phyloP scores from a whole-genome alignment of 2,113 vertebrate genomes.

The Syrmaticus mikado region DNA sequence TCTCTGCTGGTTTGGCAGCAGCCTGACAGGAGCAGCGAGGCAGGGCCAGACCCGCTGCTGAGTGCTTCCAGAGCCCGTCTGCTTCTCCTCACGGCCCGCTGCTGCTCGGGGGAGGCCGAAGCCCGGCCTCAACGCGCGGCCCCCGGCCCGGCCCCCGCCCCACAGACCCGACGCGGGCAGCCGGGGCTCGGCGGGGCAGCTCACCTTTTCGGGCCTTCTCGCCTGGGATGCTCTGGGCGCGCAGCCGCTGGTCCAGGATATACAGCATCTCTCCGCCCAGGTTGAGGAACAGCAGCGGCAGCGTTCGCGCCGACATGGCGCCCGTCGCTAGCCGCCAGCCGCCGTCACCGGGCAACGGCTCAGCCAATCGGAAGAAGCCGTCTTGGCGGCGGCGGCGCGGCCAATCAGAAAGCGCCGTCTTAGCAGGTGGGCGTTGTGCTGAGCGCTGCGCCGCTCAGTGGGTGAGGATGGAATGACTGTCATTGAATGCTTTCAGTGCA shows the following conservation, averaged over 20 bases:
- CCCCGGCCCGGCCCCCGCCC: too few relatives aligned
- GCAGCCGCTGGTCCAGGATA: slow-evolving; percentile 93
- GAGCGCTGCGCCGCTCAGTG: too few relatives aligned
- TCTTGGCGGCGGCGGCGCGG: slow-evolving; percentile 65
- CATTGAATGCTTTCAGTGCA: too few relatives aligned
- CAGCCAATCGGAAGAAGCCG: slow-evolving; percentile 80
- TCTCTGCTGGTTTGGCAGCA: not conserved
- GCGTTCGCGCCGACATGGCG: slow-evolving; percentile 87
- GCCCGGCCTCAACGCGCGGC: too few relatives aligned
- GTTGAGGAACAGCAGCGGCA: slow-evolving; percentile 95
- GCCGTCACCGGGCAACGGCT: slow-evolving; percentile 41
- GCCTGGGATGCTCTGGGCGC: slow-evolving; percentile 92
- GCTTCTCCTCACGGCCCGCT: not conserved
- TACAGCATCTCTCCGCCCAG: slow-evolving; percentile 98
- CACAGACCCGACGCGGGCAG: too few relatives aligned
- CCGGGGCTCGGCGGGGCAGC: not conserved
- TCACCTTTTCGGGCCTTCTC: slow-evolving; percentile 97
- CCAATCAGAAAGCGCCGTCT: too few relatives aligned
- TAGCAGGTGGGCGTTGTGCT: too few relatives aligned
- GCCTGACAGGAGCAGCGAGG: not conserved
- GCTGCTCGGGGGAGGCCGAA: too few relatives aligned
- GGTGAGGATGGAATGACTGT: too few relatives aligned
- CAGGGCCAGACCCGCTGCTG: not conserved
- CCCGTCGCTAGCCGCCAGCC: slow-evolving; percentile 25
- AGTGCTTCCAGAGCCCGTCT: not conserved